Evolutionary conservation across 2,113 vertebrate species (phyloP), one percentile per base, ranked within the genome.

Genomic region (Piprites chloris): DNA sequence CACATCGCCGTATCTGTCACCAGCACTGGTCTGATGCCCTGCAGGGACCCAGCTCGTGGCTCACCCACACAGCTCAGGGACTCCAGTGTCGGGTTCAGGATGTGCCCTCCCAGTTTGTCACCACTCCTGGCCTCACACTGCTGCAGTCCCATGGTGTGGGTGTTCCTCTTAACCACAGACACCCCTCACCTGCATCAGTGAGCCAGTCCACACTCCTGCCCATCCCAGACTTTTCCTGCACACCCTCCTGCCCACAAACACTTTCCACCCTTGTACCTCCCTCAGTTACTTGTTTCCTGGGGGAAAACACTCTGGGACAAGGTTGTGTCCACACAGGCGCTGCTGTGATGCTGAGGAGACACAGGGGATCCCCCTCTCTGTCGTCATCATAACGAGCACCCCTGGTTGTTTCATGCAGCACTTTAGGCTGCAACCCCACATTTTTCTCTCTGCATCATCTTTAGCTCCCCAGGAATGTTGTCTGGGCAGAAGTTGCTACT

Each of bases 301-400:
- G 1, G 4, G 11, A 9, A 5, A 13, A 27, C 2, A 5, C 39
- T 18, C 47, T 39, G 72, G 63, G 44, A 28, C 33, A 39, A n/a
- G 37, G 35, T 58, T 3, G 2, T 27, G 12, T 18, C 28, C 35
- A 6, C 22, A 5, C 23, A 24, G 68, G 27, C 32, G 5, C 30
- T 71, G 46, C 28, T 35, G 71, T 1, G 6, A 28, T 52, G 59
- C 28, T 46, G 67, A 27, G 61, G 42, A 35, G 35, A 47, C 22
- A 8, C 0, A 0, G 15, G 6, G n/a, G 18, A 11, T 12, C 42
- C 16, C 62, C 46, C 16, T 55, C 32, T 56, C 32, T 35, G 2
- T 14, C 12, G 1, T 3, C 65, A 52, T 30, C 46, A 6, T 13
- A 56, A 81, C 0, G 1, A 92, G 30, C 41, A 26, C 3, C 33